These are phyloP conservation scores for Papilio xuthus DNA, from an alignment of 1,140 invertebrate genomes.

Conservation along the genomic window DNA sequence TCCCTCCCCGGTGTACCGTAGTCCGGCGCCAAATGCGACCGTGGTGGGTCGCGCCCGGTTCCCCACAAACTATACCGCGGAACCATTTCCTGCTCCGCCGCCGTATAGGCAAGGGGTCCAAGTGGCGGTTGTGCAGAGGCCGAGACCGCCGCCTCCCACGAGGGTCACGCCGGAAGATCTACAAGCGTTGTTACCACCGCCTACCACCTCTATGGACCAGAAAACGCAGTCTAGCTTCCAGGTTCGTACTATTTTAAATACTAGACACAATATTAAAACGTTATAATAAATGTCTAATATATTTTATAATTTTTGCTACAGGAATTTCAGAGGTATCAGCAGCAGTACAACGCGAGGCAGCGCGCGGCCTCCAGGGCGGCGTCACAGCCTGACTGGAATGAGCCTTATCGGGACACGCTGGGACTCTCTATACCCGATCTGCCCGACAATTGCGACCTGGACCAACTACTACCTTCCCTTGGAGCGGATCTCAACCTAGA, in stretches of 20 bases:
- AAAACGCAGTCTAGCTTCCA: constrained; percentile 83
- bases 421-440: constrained; percentile 67
- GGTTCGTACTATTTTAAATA: constrained; percentile 49
- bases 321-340: constrained; percentile 83
- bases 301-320: constrained; percentile 49
- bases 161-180: constrained; percentile 76
- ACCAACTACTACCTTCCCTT: constrained; percentile 84
- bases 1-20: constrained; percentile 58
- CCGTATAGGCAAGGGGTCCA: constrained; percentile 51
- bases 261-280: neutral
- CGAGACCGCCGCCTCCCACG: constrained; percentile 48
- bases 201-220: constrained; percentile 82
- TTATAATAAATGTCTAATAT: neutral
- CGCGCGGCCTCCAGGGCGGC: constrained; percentile 70
- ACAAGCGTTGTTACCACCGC: constrained; percentile 78
- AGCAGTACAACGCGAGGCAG: constrained; percentile 83
- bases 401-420: constrained; percentile 71
- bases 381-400: constrained; percentile 67
- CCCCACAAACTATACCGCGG: constrained; percentile 52
- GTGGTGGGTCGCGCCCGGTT: constrained; percentile 61
- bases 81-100: constrained; percentile 65
- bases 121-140: constrained; percentile 55
- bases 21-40: constrained; percentile 54
- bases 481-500: constrained; percentile 81
- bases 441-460: constrained; percentile 81